Base-by-base conservation (phyloP, 2,888 invertebrate species). In the Pecten maximus region DNA sequence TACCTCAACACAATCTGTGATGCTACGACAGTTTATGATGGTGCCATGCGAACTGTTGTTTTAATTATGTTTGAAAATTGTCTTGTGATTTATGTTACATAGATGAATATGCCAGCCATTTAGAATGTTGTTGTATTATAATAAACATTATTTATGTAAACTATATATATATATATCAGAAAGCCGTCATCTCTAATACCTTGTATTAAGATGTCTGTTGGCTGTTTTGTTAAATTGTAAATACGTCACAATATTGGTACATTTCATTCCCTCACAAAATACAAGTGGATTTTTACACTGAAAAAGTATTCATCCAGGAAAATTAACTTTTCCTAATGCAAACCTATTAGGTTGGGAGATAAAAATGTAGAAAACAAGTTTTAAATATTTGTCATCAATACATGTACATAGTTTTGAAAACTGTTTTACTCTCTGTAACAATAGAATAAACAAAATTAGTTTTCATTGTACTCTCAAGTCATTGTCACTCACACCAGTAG, bases 121-220 rank as follows among this genome's bases (percentile, higher is more conserved):
- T 54, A 54, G 54, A 23, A 8, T 6, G 8, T 35, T 74, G 74
- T 74, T 74, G 74, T 74, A 74, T 74, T 8, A 74, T 74, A 74
- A 54, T 35, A n/a, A n/a, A n/a, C 35, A 74, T 74, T 74, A 74
- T 74, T 74, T 74, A 74, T 74, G 74, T 74, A 74, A 74, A 12
- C 44, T 44, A 44, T 44, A n/a, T n/a, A 19, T 54, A n/a, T 54
- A 74, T 74, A 74, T 74, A 35, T 74, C 74, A 35, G 74, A 74
- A 54, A 35, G 74, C 74, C 10, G 74, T 74, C 74, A 15, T 74
- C 74, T 74, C 35, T 28, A 12, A 28, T 28, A 35, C 23, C 12
- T 35, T 74, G 35, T 74, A 74, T 74, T 15, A 10, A 74, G 74
- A 35, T 74, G 35, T 23, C 74, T 74, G 35, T 35, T 6, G 74